These are phyloP conservation scores for Criorhina ranunculi DNA, from an alignment of 2,888 invertebrate species.

Conservation along the genomic window DNA sequence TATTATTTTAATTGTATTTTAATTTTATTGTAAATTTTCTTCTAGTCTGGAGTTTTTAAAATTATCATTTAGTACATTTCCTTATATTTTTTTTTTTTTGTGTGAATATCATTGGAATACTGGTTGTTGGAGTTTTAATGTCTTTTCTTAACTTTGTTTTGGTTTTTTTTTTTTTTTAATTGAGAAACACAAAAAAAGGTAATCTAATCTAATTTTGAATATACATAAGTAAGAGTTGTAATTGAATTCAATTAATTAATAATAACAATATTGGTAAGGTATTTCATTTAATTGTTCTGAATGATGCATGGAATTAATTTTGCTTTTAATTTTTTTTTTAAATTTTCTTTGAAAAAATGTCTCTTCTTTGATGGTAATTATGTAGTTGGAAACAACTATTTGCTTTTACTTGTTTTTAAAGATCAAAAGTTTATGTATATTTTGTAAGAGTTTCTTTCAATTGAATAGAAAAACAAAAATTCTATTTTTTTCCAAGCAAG, in stretches of 20 bases:
- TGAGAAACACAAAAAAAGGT: slow-evolving; percentile 34
- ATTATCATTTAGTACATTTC: slow-evolving; percentile 25
- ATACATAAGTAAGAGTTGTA: slow-evolving; percentile 61
- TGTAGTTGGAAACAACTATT: slow-evolving; percentile 56
- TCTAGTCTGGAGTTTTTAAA: slow-evolving; percentile 42
- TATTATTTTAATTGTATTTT: slow-evolving; percentile 14
- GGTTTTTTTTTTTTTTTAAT: slow-evolving; percentile 31
- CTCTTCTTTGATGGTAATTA: slow-evolving; percentile 25
- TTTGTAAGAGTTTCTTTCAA: neutral
- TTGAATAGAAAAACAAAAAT: slow-evolving; percentile 27
- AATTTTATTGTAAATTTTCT: slow-evolving; percentile 45
- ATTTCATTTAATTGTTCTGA: slow-evolving; percentile 30
- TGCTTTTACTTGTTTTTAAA: slow-evolving; percentile 31
- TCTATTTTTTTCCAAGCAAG: slow-evolving; percentile 52
- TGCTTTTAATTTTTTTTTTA: neutral
- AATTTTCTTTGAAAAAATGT: slow-evolving; percentile 31
- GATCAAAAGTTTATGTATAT: slow-evolving; percentile 52
- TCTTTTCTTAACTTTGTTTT: neutral
- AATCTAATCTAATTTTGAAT: slow-evolving; percentile 58
- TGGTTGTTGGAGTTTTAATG: slow-evolving; percentile 37
- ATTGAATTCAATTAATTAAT: slow-evolving; percentile 68
- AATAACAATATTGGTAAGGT: slow-evolving; percentile 76
- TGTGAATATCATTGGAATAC: slow-evolving; percentile 40
- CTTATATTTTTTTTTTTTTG: neutral
- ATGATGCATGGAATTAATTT: slow-evolving; percentile 37